Evolutionary conservation across 2,888 invertebrate genomes (phyloP).

Genomic region (Timema podura): DNA sequence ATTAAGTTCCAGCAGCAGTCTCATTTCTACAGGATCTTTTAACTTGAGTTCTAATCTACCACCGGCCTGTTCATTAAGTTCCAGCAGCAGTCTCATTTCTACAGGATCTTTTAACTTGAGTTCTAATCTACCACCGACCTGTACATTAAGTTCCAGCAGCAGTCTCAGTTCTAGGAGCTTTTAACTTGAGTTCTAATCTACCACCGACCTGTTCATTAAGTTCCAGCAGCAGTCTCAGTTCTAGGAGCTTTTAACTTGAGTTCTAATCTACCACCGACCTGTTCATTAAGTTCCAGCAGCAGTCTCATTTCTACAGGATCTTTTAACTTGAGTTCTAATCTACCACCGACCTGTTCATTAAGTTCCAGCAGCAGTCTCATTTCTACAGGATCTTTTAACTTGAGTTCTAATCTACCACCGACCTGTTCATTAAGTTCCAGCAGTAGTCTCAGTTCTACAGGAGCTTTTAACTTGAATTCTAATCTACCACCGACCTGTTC

Average conservation of each 20-base stretch:
- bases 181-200: too few relatives aligned
- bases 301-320: constrained; percentile 79
- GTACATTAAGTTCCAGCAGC: constrained; percentile 83
- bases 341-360: constrained; percentile 65
- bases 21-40: constrained; percentile 74
- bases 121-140: constrained; percentile 46
- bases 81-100: constrained; percentile 78
- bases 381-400: constrained; percentile 67
- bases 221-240: constrained; percentile 79
- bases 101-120: constrained; percentile 59
- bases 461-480: constrained; percentile 51
- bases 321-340: constrained; percentile 39
- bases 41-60: too few relatives aligned
- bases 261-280: constrained; percentile 46
- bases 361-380: constrained; percentile 79
- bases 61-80: constrained; percentile 75
- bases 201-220: constrained; percentile 71
- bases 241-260: constrained; percentile 43
- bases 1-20: constrained; percentile 79
- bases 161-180: constrained; percentile 65
- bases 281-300: constrained; percentile 83
- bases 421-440: constrained; percentile 84
- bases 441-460: constrained; percentile 76
- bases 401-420: constrained; percentile 23
- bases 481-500: constrained; percentile 59